These are phyloP conservation scores for Microtus oregoni DNA, from an alignment of 2,113 vertebrate genomes.

Conservation along the genomic window DNA sequence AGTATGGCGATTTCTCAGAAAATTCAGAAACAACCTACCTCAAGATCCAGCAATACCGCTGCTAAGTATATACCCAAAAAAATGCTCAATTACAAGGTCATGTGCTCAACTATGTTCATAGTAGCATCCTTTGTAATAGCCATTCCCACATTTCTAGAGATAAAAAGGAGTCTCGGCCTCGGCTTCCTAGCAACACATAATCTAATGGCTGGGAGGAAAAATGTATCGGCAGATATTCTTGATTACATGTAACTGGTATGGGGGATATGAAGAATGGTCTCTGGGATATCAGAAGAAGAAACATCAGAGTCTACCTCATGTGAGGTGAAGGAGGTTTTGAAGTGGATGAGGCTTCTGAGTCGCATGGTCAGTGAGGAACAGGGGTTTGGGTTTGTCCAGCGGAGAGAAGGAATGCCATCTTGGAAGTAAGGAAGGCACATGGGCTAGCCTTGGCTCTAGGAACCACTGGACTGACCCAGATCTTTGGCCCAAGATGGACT, in stretches of 20 bases:
- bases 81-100: no score
- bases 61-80: no score
- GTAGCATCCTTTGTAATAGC: no score
- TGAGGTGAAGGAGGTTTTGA: background rate
- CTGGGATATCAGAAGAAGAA: background rate
- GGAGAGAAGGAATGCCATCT: background rate
- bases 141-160: background rate
- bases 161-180: background rate
- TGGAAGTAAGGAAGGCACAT: background rate
- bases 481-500: background rate
- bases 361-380: background rate
- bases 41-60: no score
- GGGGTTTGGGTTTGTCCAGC: background rate
- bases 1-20: no score
- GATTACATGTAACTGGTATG: background rate
- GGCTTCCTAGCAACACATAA: background rate
- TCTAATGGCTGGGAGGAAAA: background rate
- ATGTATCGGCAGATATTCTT: background rate
- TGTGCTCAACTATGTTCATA: no score
- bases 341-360: background rate
- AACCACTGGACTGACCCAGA: background rate
- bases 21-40: no score
- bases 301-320: background rate
- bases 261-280: background rate
- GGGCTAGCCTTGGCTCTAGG: background rate